These are phyloP conservation scores for Gallinago nigripennis DNA, from an alignment of 2,797 vertebrate species.

Conservation along the genomic window DNA sequence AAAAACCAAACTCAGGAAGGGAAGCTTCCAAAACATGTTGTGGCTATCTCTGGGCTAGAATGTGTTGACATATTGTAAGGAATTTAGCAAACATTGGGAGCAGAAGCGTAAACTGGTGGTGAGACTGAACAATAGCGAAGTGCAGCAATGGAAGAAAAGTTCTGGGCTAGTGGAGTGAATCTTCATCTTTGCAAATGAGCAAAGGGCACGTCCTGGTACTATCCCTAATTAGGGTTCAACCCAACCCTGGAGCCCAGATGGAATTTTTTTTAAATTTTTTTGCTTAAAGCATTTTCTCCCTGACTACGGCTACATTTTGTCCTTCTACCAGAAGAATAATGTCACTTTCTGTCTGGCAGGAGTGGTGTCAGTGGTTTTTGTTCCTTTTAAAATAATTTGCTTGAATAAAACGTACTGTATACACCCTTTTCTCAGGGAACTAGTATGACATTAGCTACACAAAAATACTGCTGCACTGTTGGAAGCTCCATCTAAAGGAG, in stretches of 20 bases:
- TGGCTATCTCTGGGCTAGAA: background rate
- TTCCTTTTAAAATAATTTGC: background rate
- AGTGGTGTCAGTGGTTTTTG: background rate
- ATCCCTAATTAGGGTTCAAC: background rate
- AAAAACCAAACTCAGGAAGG: background rate
- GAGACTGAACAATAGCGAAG: background rate
- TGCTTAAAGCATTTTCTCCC: background rate
- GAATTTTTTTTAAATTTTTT: background rate
- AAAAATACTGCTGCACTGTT: background rate
- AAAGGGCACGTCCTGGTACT: background rate
- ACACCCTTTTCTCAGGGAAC: background rate
- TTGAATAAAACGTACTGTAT: background rate
- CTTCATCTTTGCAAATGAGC: background rate
- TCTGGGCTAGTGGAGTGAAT: background rate
- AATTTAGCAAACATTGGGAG: background rate
- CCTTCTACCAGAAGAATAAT: background rate
- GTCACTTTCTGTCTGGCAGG: background rate
- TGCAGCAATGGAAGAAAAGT: background rate
- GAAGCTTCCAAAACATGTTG: background rate
- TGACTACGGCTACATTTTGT: background rate
- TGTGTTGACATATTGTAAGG: background rate
- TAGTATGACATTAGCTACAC: background rate
- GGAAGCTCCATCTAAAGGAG: background rate
- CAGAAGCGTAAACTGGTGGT: background rate
- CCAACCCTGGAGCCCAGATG: background rate